Conservation (phyloP, 2,888 invertebrate species). For the Acanthosepion pharaonis region DNA sequence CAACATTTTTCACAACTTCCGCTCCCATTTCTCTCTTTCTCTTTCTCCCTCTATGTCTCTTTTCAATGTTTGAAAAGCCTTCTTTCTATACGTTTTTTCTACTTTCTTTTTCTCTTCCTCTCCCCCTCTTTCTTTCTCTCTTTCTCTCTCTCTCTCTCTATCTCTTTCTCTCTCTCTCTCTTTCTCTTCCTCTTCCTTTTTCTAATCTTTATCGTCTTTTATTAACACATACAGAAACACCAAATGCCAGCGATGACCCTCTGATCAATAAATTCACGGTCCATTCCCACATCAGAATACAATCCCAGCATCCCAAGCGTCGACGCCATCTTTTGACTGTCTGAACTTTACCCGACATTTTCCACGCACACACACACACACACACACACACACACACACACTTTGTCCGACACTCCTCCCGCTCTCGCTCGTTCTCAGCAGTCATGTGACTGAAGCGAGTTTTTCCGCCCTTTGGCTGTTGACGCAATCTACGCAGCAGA, state of each 20-base stretch:
- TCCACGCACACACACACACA: neutral
- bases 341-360: constrained; percentile 12
- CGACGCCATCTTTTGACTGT: neutral
- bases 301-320: neutral
- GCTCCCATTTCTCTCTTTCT: too few species aligned
- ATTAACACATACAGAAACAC: neutral
- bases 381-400: neutral
- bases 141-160: neutral
- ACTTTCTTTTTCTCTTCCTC: too few species aligned
- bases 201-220: neutral
- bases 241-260: neutral
- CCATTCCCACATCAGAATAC: neutral
- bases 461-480: neutral
- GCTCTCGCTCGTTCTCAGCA: neutral
- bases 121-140: neutral
- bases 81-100: too few species aligned
- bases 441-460: neutral
- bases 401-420: neutral
- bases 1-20: too few species aligned
- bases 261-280: neutral
- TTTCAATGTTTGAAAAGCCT: too few species aligned
- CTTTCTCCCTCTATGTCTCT: too few species aligned
- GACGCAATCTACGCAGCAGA: neutral
- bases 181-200: neutral
- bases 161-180: neutral